These are phyloP conservation scores for Mus minutoides DNA, from an alignment of 2,797 vertebrate genomes.

Conservation along the genomic window DNA sequence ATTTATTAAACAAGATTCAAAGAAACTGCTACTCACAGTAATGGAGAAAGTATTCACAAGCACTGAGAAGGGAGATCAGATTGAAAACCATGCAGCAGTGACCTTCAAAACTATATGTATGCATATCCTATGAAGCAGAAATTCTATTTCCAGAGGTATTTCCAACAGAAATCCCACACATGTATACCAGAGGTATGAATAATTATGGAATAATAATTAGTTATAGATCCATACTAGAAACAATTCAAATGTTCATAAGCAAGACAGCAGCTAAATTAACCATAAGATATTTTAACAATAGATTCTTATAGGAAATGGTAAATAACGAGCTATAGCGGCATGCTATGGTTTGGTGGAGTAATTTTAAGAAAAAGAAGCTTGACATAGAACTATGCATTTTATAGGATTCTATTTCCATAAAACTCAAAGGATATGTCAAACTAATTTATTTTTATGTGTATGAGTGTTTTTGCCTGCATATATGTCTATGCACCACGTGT, in stretches of 20 bases:
- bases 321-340: background rate
- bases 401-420: background rate
- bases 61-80: background rate
- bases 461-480: background rate
- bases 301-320: background rate
- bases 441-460: background rate
- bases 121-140: background rate
- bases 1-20: slow-evolving; percentile 4
- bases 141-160: background rate
- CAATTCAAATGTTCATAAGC: background rate
- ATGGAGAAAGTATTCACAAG: background rate
- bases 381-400: background rate
- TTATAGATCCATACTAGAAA: background rate
- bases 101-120: background rate
- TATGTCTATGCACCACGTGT: background rate
- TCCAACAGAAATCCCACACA: background rate
- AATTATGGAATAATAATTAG: background rate
- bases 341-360: background rate
- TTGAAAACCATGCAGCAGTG: background rate
- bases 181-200: background rate
- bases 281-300: background rate
- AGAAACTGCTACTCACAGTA: slow-evolving; percentile 6
- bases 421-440: slow-evolving; percentile 9
- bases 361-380: background rate
- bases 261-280: background rate